Conservation (phyloP, 2,797 vertebrate genomes). For the Tapirus indicus region DNA sequence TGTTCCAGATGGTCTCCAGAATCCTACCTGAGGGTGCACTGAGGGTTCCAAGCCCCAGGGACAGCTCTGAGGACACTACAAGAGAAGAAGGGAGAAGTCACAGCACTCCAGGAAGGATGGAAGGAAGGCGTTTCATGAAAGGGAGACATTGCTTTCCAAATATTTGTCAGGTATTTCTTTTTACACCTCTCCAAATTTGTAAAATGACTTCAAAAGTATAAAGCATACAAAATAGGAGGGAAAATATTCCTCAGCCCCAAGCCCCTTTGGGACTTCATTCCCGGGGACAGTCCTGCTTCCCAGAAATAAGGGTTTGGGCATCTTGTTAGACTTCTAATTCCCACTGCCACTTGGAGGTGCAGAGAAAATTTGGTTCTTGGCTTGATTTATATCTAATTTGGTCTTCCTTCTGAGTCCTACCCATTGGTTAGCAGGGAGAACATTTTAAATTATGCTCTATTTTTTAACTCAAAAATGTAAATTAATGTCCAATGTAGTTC, state of each 20-base stretch:
- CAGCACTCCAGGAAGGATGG: neutral
- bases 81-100: neutral
- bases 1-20: neutral
- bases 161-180: neutral
- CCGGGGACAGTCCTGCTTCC: no score
- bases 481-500: neutral
- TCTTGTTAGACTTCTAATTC: neutral
- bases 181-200: neutral
- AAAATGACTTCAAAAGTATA: neutral
- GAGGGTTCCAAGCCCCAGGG: neutral
- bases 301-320: neutral
- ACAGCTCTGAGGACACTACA: neutral
- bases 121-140: neutral
- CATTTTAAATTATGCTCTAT: neutral
- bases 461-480: neutral
- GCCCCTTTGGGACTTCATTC: neutral
- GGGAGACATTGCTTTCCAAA: neutral
- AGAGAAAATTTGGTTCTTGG: neutral
- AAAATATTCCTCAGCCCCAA: neutral
- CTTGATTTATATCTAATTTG: neutral
- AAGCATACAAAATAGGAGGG: neutral
- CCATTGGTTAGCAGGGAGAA: neutral
- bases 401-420: neutral
- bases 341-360: neutral
- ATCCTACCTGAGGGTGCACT: rapidly evolving